Evolutionary conservation across 2,888 invertebrate genomes (phyloP).

Genomic region (Cinara cedri): DNA sequence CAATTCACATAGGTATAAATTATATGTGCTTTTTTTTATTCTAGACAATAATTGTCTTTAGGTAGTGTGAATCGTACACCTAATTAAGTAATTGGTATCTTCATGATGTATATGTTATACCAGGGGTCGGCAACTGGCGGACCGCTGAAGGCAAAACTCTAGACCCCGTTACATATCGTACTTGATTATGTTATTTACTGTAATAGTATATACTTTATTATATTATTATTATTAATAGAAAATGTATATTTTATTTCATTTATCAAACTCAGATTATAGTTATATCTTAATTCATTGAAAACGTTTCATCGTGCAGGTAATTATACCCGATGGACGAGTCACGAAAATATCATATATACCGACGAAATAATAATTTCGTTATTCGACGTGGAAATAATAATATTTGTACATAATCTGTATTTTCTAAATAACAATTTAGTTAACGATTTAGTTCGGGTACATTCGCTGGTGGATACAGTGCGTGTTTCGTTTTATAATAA

Average conservation of each 20-base stretch:
- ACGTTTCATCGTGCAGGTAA: slow-evolving; percentile 3
- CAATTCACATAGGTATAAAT: no score
- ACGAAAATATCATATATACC: background rate
- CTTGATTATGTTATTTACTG: background rate
- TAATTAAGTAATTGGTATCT: no score
- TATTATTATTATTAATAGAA: background rate
- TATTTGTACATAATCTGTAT: slow-evolving; percentile 11
- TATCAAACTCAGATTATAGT: slow-evolving; percentile 10
- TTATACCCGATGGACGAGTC: background rate
- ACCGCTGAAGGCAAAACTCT: no score
- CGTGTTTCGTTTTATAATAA: slow-evolving; percentile 35
- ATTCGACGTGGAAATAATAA: background rate
- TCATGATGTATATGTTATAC: no score
- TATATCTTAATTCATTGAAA: slow-evolving; percentile 8
- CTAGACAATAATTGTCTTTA: no score
- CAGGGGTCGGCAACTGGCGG: no score
- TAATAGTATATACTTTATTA: no score
- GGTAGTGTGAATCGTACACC: no score
- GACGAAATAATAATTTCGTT: background rate
- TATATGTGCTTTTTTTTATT: no score
- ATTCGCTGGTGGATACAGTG: slow-evolving; percentile 20
- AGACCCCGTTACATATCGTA: slow-evolving; percentile 1
- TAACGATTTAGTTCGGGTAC: slow-evolving; percentile 12
- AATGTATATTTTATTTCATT: background rate
- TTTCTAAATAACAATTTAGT: slow-evolving; percentile 33